phyloP scores from a whole-genome alignment of 2,888 invertebrate species.

The Spilosoma lubricipeda region DNA sequence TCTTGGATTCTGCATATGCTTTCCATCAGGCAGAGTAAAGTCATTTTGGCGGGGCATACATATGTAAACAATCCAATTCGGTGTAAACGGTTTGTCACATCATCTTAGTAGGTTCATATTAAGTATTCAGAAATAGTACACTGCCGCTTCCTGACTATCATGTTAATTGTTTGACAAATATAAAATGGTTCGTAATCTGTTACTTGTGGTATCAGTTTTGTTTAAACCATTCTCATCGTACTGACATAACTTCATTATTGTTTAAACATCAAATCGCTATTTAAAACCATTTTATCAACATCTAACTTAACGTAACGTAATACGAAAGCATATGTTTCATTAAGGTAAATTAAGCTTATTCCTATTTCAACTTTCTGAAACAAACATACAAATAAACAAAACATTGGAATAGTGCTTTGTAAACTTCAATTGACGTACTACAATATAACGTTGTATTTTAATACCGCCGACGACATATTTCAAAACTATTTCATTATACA shows the following conservation, averaged over 20 bases:
- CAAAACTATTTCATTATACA: too few species aligned
- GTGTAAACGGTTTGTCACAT: slow-evolving; percentile 56
- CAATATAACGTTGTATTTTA: not conserved
- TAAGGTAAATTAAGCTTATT: not conserved
- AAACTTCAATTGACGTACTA: not conserved
- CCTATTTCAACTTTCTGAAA: slow-evolving; percentile 2
- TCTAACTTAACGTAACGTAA: slow-evolving; percentile 7
- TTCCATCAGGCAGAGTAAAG: too few species aligned
- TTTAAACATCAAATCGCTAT: slow-evolving; percentile 40
- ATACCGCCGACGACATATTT: too few species aligned
- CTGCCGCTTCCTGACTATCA: slow-evolving; percentile 73
- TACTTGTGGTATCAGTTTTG: slow-evolving; percentile 63
- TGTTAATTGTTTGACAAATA: slow-evolving; percentile 76
- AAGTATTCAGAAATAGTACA: slow-evolving; percentile 60
- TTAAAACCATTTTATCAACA: slow-evolving; percentile 15
- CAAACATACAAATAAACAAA: not conserved
- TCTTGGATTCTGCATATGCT: too few species aligned
- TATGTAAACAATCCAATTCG: not conserved
- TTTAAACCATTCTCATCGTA: slow-evolving; percentile 56
- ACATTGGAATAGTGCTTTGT: not conserved
- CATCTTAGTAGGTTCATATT: slow-evolving; percentile 63
- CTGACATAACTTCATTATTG: slow-evolving; percentile 68
- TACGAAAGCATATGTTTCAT: not conserved
- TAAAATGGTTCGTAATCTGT: slow-evolving; percentile 58
- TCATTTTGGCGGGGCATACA: too few species aligned